Evolutionary conservation across 2,797 vertebrate genomes (phyloP).

Genomic region (Pseudopleuronectes americanus): DNA sequence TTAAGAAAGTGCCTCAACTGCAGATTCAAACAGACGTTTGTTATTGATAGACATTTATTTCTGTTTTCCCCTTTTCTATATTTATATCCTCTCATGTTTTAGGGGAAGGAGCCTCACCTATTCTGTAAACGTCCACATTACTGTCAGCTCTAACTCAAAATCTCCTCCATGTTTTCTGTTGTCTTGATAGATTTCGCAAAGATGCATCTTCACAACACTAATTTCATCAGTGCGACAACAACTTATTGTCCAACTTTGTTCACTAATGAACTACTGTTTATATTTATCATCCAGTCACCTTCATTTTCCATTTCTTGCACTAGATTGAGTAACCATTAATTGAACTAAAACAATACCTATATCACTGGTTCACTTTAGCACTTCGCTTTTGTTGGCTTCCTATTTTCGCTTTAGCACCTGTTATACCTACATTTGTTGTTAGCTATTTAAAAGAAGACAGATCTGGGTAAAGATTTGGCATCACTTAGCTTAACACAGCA

Average conservation of each 20-base stretch:
- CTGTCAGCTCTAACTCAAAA: not conserved
- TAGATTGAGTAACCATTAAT: no score
- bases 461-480: not conserved
- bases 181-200: no score
- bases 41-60: constrained; percentile 4
- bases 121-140: not conserved
- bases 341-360: no score
- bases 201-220: no score
- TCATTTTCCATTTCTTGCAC: no score
- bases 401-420: no score
- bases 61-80: not conserved
- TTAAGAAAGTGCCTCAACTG: constrained; percentile 23
- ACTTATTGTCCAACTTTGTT: no score
- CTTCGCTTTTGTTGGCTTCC: not conserved
- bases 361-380: no score
- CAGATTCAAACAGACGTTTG: constrained; percentile 9
- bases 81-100: not conserved
- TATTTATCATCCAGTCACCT: no score
- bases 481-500: not conserved
- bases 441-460: not conserved
- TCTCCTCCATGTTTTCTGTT: not conserved
- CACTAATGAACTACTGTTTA: no score
- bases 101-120: not conserved
- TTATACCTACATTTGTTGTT: not conserved
- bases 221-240: no score